Evolutionary conservation across 1,140 invertebrate genomes (phyloP), one percentile per base, ranked within the genome.

Genomic region (Drosophila gunungcola): DNA sequence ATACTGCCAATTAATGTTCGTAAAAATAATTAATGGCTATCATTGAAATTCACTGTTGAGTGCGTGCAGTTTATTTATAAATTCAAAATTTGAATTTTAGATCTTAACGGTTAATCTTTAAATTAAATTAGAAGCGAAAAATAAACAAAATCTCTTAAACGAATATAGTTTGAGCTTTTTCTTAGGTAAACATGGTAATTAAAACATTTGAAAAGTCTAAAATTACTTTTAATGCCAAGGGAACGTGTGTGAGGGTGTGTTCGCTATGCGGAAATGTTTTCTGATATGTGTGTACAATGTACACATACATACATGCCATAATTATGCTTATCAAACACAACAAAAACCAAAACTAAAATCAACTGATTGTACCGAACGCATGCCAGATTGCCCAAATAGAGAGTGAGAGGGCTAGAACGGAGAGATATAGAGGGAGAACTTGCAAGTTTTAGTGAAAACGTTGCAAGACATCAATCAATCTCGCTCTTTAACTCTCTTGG

Each of bases 271-370:
- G 79, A 81, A 81, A 81, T 78, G 49, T 68, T 73, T 63, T 78
- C 27, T 16, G 38, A 27, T 55, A 39, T 75, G 12, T 32, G 29
- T 51, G 48, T 51, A 51, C 48, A 36, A 21, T 58, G 55, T 70
- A 67, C 45, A 54, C 32, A 32, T 6, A 6, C 29, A 32, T 21
- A 21, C 16, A 21, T 7, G 41, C 41, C 60, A 60, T 73, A 76
- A 73, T 81, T 81, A 81, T 77, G 78, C 73, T 81, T 81, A 81
- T 81, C 73, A 81, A 53, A 76, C 32, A 52, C 46, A 53, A 46
- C 46, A 53, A 68, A 53, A 29, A 25, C 63, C 34, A 27, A 63
- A 63, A 32, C 29, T 25, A 29, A 25, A 48, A 48, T 52, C 32
- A 65, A 58, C 62, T 63, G 55, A 76, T 58, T 52, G 64, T 61